Base-by-base conservation (phyloP, 2,797 vertebrate genomes). In the Geotrypetes seraphini region DNA sequence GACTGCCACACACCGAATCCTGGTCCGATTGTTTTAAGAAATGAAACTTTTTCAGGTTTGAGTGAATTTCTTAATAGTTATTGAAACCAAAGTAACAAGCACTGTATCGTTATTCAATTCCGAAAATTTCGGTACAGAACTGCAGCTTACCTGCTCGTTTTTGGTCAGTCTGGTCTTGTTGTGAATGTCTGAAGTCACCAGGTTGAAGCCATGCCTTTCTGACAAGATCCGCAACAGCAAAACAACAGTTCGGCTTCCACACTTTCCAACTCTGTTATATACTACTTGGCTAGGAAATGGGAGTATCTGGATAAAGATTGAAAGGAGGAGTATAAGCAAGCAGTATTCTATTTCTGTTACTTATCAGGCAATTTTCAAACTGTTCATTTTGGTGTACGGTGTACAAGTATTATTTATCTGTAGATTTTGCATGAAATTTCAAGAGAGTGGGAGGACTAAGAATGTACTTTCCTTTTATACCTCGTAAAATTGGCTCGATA, bases 211-310 rank as follows among this genome's bases (percentile, higher is more conserved):
- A 24, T 97, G 91, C 47, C 83, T 92, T 64, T 97, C 96, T 2
- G 93, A 90, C 47, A 99, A 77, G 44, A 95, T 79, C 55, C 88
- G 79, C 60, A 98, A 73, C 31, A 98, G 77, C 66, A 97, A 83
- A 65, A 99, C 91, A 50, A 99, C 93, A 5, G 96, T 99, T 29
- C 96, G 83, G 60, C 96, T 99, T 46, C 96, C 96, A 38, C 96
- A 99, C 72, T 99, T 99, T 60, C 96, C 96, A 33, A 99, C 96
- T 34, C 95, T 87, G 78, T 99, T 99, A 63, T 98, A 99, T 20
- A 99, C 85, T 76, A 98, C 93, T 78, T 99, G 92, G 69, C 91
- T 95, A 31, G 96, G 96, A 59, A 99, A 99, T 4, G 87, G 91
- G 35, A 97, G 87, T 49, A 84, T 85, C 95, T 98, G 67, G 8